phyloP scores from a whole-genome alignment of 2,113 vertebrate genomes.

The Burhinus oedicnemus region DNA sequence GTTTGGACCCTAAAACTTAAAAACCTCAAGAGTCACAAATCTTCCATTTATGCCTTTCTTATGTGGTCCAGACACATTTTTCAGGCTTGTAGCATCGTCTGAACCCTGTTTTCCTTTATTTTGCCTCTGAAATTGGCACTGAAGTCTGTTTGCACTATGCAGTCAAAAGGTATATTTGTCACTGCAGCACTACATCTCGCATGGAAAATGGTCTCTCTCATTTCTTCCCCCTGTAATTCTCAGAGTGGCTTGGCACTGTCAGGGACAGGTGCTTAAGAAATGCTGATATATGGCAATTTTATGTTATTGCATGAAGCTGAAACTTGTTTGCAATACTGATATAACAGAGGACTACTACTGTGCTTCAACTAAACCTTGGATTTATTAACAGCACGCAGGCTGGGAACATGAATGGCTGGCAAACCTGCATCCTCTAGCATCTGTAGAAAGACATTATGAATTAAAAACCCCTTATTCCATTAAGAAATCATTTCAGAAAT shows the following conservation, averaged over 20 bases:
- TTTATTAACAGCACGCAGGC: not conserved
- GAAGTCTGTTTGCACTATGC: slow-evolving; percentile 20
- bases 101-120: slow-evolving; percentile 57
- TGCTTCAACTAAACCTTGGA: not conserved
- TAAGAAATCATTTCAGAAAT: slow-evolving; percentile 52
- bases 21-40: slow-evolving; percentile 36
- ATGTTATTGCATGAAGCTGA: not conserved
- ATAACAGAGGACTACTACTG: not conserved
- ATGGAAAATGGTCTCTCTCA: slow-evolving; percentile 51
- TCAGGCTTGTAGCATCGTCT: slow-evolving; percentile 54
- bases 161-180: slow-evolving; percentile 45
- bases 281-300: slow-evolving; percentile 45
- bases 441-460: slow-evolving; percentile 5
- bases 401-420: slow-evolving; percentile 16
- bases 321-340: not conserved
- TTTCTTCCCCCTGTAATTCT: slow-evolving; percentile 56
- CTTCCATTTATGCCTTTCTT: slow-evolving; percentile 36
- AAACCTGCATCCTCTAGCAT: slow-evolving; percentile 25
- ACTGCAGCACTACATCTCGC: not conserved
- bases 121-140: slow-evolving; percentile 32
- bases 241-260: not conserved
- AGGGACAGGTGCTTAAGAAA: slow-evolving; percentile 48
- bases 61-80: slow-evolving; percentile 66
- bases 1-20: not conserved
- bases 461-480: not conserved